These are phyloP conservation scores for Chelonus formosanus DNA, from an alignment of 2,888 invertebrate species.

Conservation along the genomic window DNA sequence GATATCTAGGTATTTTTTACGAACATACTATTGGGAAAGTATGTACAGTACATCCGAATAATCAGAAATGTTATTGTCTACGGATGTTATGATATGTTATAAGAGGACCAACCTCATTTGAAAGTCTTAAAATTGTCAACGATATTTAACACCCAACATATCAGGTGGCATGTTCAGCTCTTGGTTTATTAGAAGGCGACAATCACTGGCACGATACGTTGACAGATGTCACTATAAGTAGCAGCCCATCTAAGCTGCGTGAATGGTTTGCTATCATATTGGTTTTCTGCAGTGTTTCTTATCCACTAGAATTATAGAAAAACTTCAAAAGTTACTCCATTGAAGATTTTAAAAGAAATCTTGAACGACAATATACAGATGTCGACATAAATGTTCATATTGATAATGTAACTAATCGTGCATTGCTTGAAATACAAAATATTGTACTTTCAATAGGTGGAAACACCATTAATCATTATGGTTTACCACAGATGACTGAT, in stretches of 20 bases:
- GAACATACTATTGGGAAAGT: background rate
- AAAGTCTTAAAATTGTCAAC: constrained; percentile 39
- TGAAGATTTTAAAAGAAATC: background rate
- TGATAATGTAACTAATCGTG: no score
- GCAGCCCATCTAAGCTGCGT: background rate
- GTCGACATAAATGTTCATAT: background rate
- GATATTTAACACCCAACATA: no score
- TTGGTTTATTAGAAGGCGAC: no score
- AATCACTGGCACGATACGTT: background rate
- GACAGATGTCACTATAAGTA: background rate
- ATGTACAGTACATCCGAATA: background rate
- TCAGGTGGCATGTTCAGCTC: no score
- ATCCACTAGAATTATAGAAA: no score
- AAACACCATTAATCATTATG: no score
- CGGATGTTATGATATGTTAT: background rate
- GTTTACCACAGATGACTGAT: no score
- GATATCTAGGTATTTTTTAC: background rate
- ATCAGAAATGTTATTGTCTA: background rate
- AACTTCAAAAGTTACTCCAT: no score
- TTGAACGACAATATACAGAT: background rate
- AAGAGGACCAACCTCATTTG: constrained; percentile 46
- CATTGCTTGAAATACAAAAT: no score
- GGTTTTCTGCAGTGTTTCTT: no score
- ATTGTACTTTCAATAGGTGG: no score
- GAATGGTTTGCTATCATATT: background rate